Conservation (phyloP, 1,140 invertebrate species). For the Achatina immaculata region DNA sequence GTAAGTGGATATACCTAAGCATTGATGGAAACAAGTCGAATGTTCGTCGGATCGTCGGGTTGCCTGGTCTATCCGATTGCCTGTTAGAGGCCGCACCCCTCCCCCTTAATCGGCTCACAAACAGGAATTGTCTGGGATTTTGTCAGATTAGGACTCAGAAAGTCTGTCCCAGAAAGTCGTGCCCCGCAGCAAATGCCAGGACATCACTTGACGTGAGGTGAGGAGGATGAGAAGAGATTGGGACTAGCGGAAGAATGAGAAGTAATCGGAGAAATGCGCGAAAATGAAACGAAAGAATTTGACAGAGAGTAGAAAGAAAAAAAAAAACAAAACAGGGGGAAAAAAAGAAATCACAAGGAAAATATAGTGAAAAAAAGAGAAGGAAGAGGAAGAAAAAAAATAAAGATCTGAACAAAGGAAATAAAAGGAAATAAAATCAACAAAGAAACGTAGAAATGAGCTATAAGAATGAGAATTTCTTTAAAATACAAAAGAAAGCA, state of each 20-base stretch:
- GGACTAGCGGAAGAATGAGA: not conserved
- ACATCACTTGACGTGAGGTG: slow-evolving; percentile 3
- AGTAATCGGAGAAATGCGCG: not conserved
- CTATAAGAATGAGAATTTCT: too few species aligned
- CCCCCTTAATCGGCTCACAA: slow-evolving; percentile 20
- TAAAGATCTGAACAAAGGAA: too few species aligned
- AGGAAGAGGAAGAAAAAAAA: not conserved
- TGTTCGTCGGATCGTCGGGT: not conserved
- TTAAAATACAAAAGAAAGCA: too few species aligned
- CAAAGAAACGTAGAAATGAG: too few species aligned
- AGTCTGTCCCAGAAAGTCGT: not conserved
- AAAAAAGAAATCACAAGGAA: not conserved
- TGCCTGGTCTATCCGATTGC: slow-evolving; percentile 4
- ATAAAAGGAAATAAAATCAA: too few species aligned
- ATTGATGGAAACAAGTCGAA: not conserved
- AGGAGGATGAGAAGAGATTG: not conserved
- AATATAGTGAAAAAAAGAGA: not conserved
- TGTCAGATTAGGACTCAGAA: slow-evolving; percentile 12
- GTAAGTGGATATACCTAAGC: slow-evolving; percentile 3
- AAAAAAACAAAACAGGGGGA: not conserved
- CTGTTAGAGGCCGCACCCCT: not conserved
- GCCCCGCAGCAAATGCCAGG: slow-evolving; percentile 3
- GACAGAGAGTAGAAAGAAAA: not conserved
- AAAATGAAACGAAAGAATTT: not conserved
- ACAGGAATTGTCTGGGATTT: slow-evolving; percentile 19